These are phyloP conservation scores for Kryptolebias ocellatus DNA, from an alignment of 2,797 vertebrate genomes.

Conservation along the genomic window DNA sequence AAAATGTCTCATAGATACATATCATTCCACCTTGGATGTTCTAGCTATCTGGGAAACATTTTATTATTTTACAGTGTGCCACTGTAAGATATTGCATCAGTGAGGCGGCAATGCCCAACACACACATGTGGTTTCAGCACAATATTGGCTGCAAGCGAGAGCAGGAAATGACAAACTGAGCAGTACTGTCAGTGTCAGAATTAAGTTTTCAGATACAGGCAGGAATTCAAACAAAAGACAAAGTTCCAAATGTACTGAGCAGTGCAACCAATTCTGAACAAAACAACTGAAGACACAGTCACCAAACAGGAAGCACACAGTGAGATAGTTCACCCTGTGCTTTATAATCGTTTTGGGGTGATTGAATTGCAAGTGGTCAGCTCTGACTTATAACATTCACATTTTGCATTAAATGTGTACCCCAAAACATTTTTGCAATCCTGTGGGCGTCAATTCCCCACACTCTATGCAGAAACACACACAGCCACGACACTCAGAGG, in stretches of 20 bases:
- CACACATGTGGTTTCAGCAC: background rate
- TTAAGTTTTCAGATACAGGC: background rate
- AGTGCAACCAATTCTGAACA: background rate
- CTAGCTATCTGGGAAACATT: background rate
- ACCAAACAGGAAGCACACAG: background rate
- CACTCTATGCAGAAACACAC: no score
- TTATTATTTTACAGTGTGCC: background rate
- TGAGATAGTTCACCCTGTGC: no score
- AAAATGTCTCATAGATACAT: slow-evolving; percentile 2
- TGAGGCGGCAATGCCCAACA: background rate
- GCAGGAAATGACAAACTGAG: background rate
- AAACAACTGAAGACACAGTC: background rate
- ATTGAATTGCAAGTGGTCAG: no score
- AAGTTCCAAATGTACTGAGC: background rate
- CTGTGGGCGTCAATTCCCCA: no score
- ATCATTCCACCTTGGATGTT: background rate
- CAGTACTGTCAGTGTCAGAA: background rate
- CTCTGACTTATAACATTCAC: no score
- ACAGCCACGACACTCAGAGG: no score
- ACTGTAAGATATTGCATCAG: background rate
- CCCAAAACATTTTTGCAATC: no score
- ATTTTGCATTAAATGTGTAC: no score
- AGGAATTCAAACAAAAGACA: background rate
- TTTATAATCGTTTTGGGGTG: no score
- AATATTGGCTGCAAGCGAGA: background rate